Base-by-base conservation (phyloP, 2,113 vertebrate genomes). In the Vulpes vulpes region DNA sequence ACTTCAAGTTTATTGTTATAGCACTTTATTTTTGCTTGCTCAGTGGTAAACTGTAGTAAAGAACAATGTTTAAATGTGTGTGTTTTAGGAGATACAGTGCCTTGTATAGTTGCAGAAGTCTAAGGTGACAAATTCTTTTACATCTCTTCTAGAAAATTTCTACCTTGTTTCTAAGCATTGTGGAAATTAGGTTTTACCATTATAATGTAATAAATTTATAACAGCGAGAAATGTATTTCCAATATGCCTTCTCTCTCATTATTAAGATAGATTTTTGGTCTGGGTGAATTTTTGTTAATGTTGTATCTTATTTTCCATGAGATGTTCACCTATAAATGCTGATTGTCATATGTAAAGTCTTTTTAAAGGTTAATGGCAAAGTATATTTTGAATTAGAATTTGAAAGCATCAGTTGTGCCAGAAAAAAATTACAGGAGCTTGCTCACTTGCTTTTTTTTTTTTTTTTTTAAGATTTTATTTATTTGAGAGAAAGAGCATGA, bases 11-110 rank as follows among this genome's bases (percentile, higher is more conserved):
- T 90, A 38, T 55, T 94, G 57, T 91, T 93, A 62, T 81, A 69
- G 51, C 57, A 82, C 51, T 80, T 93, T 82, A 69, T 38, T 95
- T 96, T 89, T 96, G 49, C 5, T 95, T 89, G 64, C 53, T 93
- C 49, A 38, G 3, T 91, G 60, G 73, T 85, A 73, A 83, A 32
- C 59, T 82, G 60, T 23, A 78, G 57, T 89, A 96, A 84, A 79
- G 17, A 83, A 15, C 55, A 86, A 17, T 84, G 83, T 97, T 97
- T 91, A 79, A 92, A 86, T 86, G 1, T 53, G 25, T 87, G 27
- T 60, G 25, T 82, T 83, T 93, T 96, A 88, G 57, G 78, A 76
- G 25, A 89, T 86, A 14, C 0, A 51, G 30, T 88, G 57, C 35
- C 51, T 74, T 82, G 11, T 60, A 9, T 87, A 38, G 25, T 84